Percentiles rank a stretch among this genome's conserved stretches.
Conservation (phyloP, 1,140 invertebrate species). For the Pararge aegeria region DNA sequence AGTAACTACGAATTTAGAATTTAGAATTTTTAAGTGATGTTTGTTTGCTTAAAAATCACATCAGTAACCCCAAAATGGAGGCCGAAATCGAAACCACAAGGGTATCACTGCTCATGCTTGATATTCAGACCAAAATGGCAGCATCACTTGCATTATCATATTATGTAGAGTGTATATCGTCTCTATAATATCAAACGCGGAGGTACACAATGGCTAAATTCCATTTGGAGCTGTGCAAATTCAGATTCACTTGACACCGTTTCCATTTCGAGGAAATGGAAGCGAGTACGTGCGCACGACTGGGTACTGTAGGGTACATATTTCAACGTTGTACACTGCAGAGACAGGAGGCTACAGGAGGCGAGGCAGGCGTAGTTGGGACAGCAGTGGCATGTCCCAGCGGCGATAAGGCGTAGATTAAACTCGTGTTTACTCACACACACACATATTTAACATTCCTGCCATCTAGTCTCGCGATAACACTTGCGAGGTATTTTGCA, state of each 20-base stretch:
- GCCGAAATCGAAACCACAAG: too few species aligned
- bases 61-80: too few species aligned
- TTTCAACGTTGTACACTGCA: slow-evolving; percentile 12
- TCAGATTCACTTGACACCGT: slow-evolving; percentile 44
- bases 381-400: slow-evolving; percentile 37
- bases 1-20: too few species aligned
- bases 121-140: too few species aligned
- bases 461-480: slow-evolving; percentile 57
- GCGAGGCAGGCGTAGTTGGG: slow-evolving; percentile 27
- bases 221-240: slow-evolving; percentile 42
- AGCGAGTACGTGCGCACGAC: slow-evolving; percentile 27
- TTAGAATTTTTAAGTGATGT: too few species aligned
- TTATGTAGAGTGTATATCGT: neutral
- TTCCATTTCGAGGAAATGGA: slow-evolving; percentile 38
- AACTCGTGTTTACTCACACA: slow-evolving; percentile 66
- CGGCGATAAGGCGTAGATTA: slow-evolving; percentile 70
- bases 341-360: slow-evolving; percentile 22
- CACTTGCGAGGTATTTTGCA: slow-evolving; percentile 59
- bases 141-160: too few species aligned
- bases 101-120: too few species aligned
- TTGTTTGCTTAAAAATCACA: too few species aligned
- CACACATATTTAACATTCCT: slow-evolving; percentile 67
- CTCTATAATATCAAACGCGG: slow-evolving; percentile 15
- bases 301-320: slow-evolving; percentile 15
- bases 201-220: slow-evolving; percentile 34